Conservation (phyloP, 2,113 vertebrate genomes). For the Anser cygnoides region DNA sequence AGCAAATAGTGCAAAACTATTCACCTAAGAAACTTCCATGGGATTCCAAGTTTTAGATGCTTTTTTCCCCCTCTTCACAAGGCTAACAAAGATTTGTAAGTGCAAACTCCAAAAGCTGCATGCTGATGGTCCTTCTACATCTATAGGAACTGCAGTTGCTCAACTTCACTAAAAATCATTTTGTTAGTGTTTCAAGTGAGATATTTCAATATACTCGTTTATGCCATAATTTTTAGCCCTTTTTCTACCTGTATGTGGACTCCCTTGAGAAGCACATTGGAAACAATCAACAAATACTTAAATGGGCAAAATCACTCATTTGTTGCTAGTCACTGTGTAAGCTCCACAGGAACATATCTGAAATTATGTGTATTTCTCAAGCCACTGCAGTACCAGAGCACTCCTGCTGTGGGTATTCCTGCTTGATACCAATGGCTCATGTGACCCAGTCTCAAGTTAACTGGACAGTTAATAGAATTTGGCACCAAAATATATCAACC, state of each 20-base stretch:
- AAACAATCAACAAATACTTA: not conserved
- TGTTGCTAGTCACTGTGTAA: not conserved
- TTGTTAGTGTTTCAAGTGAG: not conserved
- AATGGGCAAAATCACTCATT: not conserved
- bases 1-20: not conserved
- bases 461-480: not conserved
- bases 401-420: not conserved
- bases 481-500: not conserved
- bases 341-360: not conserved
- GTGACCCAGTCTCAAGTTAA: not conserved
- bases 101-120: not conserved
- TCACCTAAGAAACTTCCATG: not conserved
- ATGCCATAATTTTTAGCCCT: not conserved
- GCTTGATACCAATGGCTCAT: not conserved
- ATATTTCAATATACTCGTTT: rapidly evolving
- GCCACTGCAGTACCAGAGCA: not conserved
- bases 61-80: not conserved
- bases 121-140: not conserved
- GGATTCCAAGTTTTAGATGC: not conserved
- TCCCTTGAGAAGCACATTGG: not conserved
- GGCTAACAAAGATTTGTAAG: not conserved
- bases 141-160: not conserved
- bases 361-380: not conserved
- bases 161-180: not conserved
- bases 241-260: not conserved